Base-by-base conservation (phyloP, 2,113 vertebrate genomes). In the Aphelocoma coerulescens region DNA sequence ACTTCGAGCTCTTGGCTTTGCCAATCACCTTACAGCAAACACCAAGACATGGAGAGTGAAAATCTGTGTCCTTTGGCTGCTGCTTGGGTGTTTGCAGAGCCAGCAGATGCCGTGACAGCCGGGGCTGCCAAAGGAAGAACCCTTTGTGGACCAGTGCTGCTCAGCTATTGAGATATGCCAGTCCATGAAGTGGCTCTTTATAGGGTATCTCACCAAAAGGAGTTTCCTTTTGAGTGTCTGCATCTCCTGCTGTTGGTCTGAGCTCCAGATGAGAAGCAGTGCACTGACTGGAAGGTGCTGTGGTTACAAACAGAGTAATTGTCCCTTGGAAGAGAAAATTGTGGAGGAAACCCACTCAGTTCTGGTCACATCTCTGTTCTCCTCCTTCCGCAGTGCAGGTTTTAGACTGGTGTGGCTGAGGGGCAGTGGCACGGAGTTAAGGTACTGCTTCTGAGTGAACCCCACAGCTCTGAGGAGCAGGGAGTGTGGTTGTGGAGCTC, bases 381-480 rank as follows among this genome's bases (percentile, higher is more conserved):
- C 10, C 39, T 85, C 65, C 49, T 68, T 67, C 27, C 39, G 7
- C 22, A 48, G 54, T 5, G 16, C 28, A 43, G 27, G 19, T 37
- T 95, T 93, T 33, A 59, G 51, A 59, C 37, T 66, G 66, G 32
- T 41, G 48, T 39, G 66, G 12, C 73, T 37, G n/a, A 61, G 65
- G 41, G 28, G 17, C 65, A 15, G 1, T 0, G 6, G 46, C 55
- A 35, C 0, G 1, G 39, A 80, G 65, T 9, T 41, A 7, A 35
- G 9, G 19, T 33, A 3, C 37, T 43, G 35, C 23, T 72, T 5
- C 17, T 33, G 28, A 14, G 30, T 41, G 62, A 90, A 14, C 13
- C 66, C 54, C 15, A 1, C 0, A 3, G 43, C 39, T 94, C 62
- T 68, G 62, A 89, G 44, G 65, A 67, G 52, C 55, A n/a, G 43